Percentiles rank a stretch among this genome's conserved stretches.
Evolutionary conservation across 1,140 invertebrate genomes (phyloP).

Genomic region (Bicyclus anynana): DNA sequence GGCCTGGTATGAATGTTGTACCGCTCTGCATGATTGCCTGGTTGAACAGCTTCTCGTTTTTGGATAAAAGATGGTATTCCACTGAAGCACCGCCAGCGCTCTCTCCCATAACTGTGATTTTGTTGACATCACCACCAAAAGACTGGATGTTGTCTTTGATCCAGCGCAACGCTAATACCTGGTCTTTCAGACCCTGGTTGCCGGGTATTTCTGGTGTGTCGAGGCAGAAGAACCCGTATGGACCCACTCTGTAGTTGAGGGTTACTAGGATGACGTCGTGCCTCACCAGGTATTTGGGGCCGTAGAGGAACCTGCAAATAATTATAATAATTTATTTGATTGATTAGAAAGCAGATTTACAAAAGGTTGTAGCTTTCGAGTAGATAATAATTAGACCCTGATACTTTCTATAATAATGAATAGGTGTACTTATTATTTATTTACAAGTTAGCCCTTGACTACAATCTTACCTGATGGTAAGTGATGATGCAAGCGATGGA

Average conservation of each 20-base stretch:
- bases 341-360: no score
- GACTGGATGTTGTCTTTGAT: conserved; percentile 80
- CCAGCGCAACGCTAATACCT: conserved; percentile 81
- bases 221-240: conserved; percentile 83
- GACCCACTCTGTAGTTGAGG: conserved; percentile 80
- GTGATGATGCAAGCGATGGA: no score
- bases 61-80: conserved; percentile 36
- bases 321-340: no score
- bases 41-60: conserved; percentile 36
- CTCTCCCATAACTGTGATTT: conserved; percentile 82
- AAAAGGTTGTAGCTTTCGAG: no score
- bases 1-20: conserved; percentile 3
- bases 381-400: no score
- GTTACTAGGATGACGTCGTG: conserved; percentile 79
- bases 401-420: no score
- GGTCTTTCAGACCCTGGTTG: conserved; percentile 85
- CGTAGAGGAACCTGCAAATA: conserved; percentile 54
- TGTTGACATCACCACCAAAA: conserved; percentile 83
- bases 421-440: no score
- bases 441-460: no score
- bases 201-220: conserved; percentile 81
- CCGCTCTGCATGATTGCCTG: conserved; percentile 43
- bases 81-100: conserved; percentile 78
- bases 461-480: no score
- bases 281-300: conserved; percentile 75